phyloP scores from a whole-genome alignment of 2,113 vertebrate species.

The Hippotragus niger region DNA sequence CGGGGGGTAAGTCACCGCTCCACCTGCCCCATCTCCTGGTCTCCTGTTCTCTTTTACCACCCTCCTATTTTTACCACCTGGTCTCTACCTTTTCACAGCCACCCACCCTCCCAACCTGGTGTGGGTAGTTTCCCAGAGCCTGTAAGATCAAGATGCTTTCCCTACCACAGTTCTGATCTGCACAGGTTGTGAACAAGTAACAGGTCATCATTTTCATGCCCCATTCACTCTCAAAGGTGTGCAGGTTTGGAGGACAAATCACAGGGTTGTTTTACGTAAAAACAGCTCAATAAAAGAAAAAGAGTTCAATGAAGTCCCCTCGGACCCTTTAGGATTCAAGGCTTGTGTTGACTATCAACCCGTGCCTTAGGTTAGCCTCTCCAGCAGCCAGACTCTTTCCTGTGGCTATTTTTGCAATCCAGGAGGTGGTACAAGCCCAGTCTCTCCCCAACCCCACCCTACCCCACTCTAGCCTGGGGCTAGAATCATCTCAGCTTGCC shows the following conservation, averaged over 20 bases:
- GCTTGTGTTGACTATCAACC: background rate
- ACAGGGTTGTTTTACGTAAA: background rate
- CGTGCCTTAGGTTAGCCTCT: background rate
- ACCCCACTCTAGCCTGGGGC: background rate
- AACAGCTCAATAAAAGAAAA: background rate
- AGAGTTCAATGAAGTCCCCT: background rate
- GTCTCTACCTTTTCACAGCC: background rate
- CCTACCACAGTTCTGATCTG: background rate
- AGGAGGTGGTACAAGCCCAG: background rate
- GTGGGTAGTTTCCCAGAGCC: background rate
- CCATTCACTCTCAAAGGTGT: background rate
- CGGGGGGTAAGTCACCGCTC: rapidly evolving
- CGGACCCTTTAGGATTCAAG: background rate
- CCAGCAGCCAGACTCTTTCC: background rate
- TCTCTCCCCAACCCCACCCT: background rate
- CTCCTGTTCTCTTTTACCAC: background rate
- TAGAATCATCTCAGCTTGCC: no score
- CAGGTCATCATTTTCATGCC: background rate
- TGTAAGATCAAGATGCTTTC: background rate
- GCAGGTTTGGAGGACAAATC: background rate
- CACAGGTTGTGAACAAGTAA: background rate
- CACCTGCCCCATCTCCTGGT: background rate
- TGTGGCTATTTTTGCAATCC: background rate
- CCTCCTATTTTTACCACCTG: background rate
- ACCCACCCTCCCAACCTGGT: background rate